phyloP scores from a whole-genome alignment of 2,113 vertebrate species.

The Piliocolobus tephrosceles region DNA sequence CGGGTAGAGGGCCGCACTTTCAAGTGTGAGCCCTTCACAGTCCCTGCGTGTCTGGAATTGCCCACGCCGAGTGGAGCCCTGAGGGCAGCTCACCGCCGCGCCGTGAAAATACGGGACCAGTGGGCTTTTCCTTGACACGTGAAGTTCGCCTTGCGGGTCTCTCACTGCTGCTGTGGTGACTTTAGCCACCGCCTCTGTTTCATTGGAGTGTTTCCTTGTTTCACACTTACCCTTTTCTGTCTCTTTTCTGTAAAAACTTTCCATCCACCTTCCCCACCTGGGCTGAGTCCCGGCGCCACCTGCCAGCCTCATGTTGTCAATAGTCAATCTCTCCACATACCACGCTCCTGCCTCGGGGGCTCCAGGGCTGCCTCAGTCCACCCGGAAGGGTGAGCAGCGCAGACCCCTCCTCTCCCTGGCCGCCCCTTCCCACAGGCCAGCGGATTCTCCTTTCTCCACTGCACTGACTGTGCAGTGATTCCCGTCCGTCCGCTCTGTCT shows the following conservation, averaged over 20 bases:
- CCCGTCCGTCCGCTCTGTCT: neutral
- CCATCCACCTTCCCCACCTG: conserved; percentile 24
- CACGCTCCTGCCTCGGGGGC: neutral
- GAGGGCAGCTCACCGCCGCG: rapidly evolving
- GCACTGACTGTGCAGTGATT: neutral
- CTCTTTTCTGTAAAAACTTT: conserved; percentile 54
- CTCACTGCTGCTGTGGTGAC: conserved; percentile 59
- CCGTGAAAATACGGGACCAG: conserved; percentile 57
- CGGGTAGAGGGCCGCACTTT: neutral
- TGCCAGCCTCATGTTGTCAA: neutral
- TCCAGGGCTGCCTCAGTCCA: too few relatives aligned
- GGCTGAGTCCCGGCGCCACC: conserved; percentile 45
- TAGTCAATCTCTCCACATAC: neutral
- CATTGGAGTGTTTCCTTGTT: conserved; percentile 48
- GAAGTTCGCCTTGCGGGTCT: neutral
- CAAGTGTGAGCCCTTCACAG: neutral
- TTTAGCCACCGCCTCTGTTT: conserved; percentile 60
- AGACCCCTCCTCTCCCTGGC: neutral
- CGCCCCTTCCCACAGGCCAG: too few relatives aligned
- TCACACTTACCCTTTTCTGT: neutral
- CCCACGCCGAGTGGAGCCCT: too few relatives aligned
- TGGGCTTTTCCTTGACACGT: conserved; percentile 46
- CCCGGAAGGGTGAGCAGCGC: rapidly evolving
- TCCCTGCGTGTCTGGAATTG: neutral
- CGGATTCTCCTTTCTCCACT: neutral